These are phyloP conservation scores for Genyomyrus donnyi DNA, from an alignment of 2,113 vertebrate genomes.

Conservation along the genomic window DNA sequence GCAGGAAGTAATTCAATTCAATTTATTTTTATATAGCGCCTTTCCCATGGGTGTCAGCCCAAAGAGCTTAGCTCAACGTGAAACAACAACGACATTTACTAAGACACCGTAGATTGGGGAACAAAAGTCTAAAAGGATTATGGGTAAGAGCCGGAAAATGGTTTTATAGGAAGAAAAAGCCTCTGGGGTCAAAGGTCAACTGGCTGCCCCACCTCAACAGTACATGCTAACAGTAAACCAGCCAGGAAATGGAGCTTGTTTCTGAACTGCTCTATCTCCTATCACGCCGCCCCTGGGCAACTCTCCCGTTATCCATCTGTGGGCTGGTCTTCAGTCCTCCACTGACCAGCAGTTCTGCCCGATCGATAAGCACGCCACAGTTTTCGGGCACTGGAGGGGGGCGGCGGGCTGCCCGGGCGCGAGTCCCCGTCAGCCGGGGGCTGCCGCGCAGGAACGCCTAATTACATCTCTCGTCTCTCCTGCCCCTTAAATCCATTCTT, in stretches of 20 bases:
- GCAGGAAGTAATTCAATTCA: neutral
- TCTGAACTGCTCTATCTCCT: neutral
- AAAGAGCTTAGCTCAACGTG: neutral
- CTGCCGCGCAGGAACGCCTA: conserved; percentile 16
- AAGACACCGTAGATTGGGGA: neutral
- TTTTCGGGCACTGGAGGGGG: neutral
- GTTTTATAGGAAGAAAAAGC: neutral
- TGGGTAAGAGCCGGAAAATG: neutral
- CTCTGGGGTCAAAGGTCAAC: neutral
- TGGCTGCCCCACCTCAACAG: neutral
- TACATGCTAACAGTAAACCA: neutral
- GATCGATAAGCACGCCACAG: neutral
- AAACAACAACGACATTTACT: neutral
- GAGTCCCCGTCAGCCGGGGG: neutral
- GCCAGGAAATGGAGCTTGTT: neutral
- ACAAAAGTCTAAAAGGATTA: neutral
- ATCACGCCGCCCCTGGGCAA: neutral
- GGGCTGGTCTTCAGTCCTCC: neutral
- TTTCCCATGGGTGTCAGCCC: neutral
- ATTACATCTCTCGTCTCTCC: conserved; percentile 16
- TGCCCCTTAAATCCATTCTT: conserved; percentile 25
- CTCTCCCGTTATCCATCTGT: neutral
- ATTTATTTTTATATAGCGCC: neutral
- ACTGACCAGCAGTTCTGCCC: neutral
- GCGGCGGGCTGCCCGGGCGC: neutral